Conservation (phyloP, 2,888 invertebrate genomes). For the Hermaeophaga mercurialis region DNA sequence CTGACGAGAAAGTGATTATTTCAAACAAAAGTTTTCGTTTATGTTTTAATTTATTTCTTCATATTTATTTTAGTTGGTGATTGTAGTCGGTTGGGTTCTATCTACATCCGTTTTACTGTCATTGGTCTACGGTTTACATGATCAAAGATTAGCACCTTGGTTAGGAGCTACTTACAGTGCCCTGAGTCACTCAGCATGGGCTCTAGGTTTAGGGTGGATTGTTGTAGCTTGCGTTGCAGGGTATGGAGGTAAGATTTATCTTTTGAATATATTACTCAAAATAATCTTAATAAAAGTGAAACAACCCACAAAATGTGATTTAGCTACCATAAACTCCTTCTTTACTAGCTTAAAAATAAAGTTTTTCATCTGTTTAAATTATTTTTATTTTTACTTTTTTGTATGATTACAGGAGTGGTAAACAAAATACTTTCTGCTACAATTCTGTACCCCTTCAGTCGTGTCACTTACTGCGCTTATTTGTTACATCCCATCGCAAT, state of each 20-base stretch:
- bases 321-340: too few relatives aligned
- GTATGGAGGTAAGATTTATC: slow-evolving; percentile 68
- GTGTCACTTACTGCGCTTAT: slow-evolving; percentile 87
- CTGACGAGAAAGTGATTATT: too few relatives aligned
- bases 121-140: slow-evolving; percentile 79
- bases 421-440: slow-evolving; percentile 75
- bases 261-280: not conserved
- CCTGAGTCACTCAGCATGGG: slow-evolving; percentile 84
- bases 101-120: slow-evolving; percentile 71
- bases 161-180: slow-evolving; percentile 81
- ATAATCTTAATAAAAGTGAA: too few relatives aligned
- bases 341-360: not conserved
- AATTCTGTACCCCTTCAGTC: slow-evolving; percentile 80
- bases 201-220: slow-evolving; percentile 79
- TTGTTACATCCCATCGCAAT: slow-evolving; percentile 84
- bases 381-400: too few relatives aligned
- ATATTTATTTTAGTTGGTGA: slow-evolving; percentile 61
- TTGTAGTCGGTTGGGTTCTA: slow-evolving; percentile 72
- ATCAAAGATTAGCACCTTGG: slow-evolving; percentile 69
- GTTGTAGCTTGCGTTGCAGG: slow-evolving; percentile 85
- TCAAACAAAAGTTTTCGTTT: too few relatives aligned
- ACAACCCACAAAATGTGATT: too few relatives aligned
- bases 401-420: slow-evolving; percentile 63
- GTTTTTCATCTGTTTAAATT: too few relatives aligned
- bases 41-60: not conserved